Percentiles rank a stretch among this genome's conserved stretches.
These are phyloP conservation scores for Aphidius colemani DNA, from an alignment of 2,888 invertebrate species.

Conservation along the genomic window DNA sequence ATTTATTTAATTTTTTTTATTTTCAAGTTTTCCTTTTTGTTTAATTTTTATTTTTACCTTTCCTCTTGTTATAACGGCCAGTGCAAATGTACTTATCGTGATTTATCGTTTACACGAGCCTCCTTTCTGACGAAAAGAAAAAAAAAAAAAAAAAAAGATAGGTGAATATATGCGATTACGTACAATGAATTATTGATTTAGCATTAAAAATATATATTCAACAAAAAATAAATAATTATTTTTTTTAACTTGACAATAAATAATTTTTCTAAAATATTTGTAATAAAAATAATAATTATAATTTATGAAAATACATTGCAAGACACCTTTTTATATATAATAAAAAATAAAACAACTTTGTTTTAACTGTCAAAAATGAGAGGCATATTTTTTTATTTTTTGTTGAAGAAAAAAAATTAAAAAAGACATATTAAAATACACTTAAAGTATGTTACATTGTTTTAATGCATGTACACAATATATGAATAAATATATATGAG, in stretches of 20 bases:
- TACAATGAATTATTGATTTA: slow-evolving; percentile 53
- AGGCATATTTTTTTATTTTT: not conserved
- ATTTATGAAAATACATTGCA: too few species aligned
- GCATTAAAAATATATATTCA: slow-evolving; percentile 50
- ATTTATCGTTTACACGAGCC: slow-evolving; percentile 57
- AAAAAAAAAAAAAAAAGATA: slow-evolving; percentile 9
- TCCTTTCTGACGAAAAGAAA: slow-evolving; percentile 36
- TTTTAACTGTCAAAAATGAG: too few species aligned
- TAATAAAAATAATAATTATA: slow-evolving; percentile 6
- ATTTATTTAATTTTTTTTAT: slow-evolving; percentile 26
- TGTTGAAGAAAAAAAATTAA: not conserved
- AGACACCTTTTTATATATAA: too few species aligned
- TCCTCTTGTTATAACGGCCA: slow-evolving; percentile 51
- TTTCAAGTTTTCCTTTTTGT: slow-evolving; percentile 26
- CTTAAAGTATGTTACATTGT: not conserved
- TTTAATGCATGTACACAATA: not conserved
- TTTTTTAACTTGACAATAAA: slow-evolving; percentile 5
- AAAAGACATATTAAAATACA: not conserved
- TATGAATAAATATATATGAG: slow-evolving; percentile 44
- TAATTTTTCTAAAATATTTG: slow-evolving; percentile 11
- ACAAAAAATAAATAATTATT: slow-evolving; percentile 48
- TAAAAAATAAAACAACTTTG: too few species aligned
- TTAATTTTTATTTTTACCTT: slow-evolving; percentile 30
- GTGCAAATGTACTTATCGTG: slow-evolving; percentile 56
- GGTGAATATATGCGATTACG: slow-evolving; percentile 45